Evolutionary conservation across 2,797 vertebrate species (phyloP).

Genomic region (Tragopan temminckii): DNA sequence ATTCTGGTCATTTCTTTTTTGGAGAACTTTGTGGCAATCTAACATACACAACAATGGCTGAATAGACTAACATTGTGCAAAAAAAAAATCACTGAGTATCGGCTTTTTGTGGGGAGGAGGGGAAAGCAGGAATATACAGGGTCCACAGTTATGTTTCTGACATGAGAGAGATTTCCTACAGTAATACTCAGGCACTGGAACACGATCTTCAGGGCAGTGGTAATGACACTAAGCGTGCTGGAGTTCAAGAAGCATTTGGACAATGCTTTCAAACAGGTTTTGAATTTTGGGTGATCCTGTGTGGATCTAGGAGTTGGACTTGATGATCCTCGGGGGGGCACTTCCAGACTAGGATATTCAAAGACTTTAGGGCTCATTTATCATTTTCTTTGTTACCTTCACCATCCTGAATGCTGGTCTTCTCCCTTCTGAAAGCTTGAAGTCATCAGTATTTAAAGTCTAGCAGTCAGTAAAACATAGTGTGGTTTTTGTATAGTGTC

Average conservation of each 20-base stretch:
- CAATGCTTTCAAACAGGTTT: not conserved
- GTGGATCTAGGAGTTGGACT: not conserved
- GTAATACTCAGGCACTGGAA: not conserved
- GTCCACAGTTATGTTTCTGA: not conserved
- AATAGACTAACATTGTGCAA: not conserved
- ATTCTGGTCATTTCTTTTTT: not conserved
- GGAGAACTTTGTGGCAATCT: not conserved
- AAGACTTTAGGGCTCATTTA: not conserved
- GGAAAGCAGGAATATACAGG: not conserved
- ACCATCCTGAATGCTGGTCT: not conserved
- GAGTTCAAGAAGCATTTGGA: not conserved
- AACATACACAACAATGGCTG: not conserved
- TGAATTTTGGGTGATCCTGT: not conserved
- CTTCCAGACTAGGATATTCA: no score
- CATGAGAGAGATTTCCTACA: not conserved
- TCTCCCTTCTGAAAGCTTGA: not conserved
- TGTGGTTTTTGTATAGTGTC: not conserved
- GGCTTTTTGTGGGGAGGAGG: not conserved
- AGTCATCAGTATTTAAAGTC: not conserved
- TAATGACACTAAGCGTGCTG: not conserved
- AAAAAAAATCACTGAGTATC: not conserved
- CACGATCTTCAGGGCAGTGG: not conserved
- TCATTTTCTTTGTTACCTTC: no score
- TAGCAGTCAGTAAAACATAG: not conserved
- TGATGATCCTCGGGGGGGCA: no score